Evolutionary conservation across 2,113 vertebrate genomes (phyloP).

Genomic region (Lutjanus erythropterus): DNA sequence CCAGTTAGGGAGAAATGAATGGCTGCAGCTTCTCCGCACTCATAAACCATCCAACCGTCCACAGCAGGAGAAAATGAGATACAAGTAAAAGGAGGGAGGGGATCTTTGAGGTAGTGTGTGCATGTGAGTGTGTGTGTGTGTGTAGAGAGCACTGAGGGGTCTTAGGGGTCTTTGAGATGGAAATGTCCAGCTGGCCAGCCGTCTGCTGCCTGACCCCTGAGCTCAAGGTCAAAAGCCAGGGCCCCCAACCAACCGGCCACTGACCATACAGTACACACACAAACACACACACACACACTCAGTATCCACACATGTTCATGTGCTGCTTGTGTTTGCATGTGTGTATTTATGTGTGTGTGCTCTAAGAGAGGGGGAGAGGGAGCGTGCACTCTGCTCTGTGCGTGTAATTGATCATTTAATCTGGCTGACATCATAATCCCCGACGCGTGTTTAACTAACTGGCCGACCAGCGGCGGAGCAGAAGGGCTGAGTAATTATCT

Average conservation of each 20-base stretch:
- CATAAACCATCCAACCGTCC: conserved; percentile 88
- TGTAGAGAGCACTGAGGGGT: conserved; percentile 54
- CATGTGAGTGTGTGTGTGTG: conserved; percentile 11
- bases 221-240: conserved; percentile 94
- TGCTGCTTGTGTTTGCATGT: conserved; percentile 28
- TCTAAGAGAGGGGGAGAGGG: conserved; percentile 45
- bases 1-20: conserved; percentile 88
- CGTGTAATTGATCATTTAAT: conserved; percentile 82
- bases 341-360: conserved; percentile 49
- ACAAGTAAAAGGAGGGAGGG: conserved; percentile 85
- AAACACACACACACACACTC: conserved; percentile 31
- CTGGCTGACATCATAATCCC: conserved; percentile 83
- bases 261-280: conserved; percentile 63
- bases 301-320: conserved; percentile 25
- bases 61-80: conserved; percentile 79
- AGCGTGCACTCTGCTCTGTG: conserved; percentile 58
- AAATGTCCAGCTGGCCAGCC: conserved; percentile 98
- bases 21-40: conserved; percentile 81
- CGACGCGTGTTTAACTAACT: conserved; percentile 82
- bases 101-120: conserved; percentile 54
- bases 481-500: conserved; percentile 80
- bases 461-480: conserved; percentile 67
- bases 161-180: conserved; percentile 93
- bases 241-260: conserved; percentile 79
- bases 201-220: conserved; percentile 97